A percentile compares a stretch with the other conserved stretches of the same genome.
Conservation (phyloP, 2,888 invertebrate genomes). For the Zygothrica quintamaculata region DNA sequence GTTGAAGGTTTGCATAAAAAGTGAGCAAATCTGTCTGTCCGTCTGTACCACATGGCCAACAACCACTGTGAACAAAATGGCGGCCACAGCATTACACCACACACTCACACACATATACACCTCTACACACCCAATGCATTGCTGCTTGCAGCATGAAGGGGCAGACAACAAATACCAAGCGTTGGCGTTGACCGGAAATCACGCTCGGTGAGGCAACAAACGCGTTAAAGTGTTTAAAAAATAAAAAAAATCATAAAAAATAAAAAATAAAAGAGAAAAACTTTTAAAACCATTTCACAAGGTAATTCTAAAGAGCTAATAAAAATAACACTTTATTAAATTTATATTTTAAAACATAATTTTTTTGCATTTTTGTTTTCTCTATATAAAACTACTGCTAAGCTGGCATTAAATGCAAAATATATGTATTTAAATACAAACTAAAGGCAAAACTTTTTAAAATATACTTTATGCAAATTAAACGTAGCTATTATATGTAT, state of each 20-base stretch:
- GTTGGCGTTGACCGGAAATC: conserved; percentile 69
- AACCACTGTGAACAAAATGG: conserved; percentile 42
- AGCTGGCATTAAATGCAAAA: no score
- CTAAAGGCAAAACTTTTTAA: no score
- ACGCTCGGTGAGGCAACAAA: conserved; percentile 55
- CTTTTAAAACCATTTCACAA: conserved; percentile 1
- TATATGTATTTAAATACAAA: no score
- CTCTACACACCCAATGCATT: no score
- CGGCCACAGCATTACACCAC: conserved; percentile 28
- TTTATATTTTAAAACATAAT: background rate
- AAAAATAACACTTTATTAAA: conserved; percentile 10
- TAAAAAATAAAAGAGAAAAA: no score
- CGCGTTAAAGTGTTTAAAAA: conserved; percentile 55
- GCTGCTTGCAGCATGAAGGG: background rate
- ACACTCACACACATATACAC: no score
- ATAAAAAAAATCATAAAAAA: no score
- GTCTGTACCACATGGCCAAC: conserved; percentile 18
- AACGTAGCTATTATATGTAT: no score
- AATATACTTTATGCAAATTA: no score
- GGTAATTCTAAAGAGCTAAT: conserved; percentile 4
- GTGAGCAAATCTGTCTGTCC: conserved; percentile 33
- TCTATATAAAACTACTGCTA: no score
- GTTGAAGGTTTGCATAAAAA: conserved; percentile 46
- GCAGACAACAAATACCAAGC: conserved; percentile 31
- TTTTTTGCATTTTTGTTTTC: no score